Evolutionary conservation across 2,797 vertebrate species (phyloP), one percentile per base, ranked within the genome.

Genomic region (Lepilemur ruficaudatus): DNA sequence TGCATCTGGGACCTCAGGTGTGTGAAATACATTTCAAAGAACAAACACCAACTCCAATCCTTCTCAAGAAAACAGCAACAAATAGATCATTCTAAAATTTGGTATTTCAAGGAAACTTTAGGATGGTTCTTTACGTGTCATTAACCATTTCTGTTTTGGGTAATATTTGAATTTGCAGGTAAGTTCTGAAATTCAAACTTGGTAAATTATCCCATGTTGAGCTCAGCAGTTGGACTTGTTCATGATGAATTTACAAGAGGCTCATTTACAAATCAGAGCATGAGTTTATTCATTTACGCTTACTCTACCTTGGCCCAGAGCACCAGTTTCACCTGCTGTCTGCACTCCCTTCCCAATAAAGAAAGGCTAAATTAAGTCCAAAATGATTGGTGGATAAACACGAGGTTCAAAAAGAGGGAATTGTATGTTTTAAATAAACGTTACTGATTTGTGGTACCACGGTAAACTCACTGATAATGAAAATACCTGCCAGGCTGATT

Each of bases 401-500:
- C 48, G 61, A 17, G 43, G 73, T 83, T 93, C 70, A 61, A 88
- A 38, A 94, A 90, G 55, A 88, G 8, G 43, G 41, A 92, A 59
- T 35, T 38, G 18, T 65, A 72, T 23, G 13, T n/a, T 67, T 93
- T 97, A 88, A 95, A 89, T 84, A 85, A 93, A 76, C 14, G 43
- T 80, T 80, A 94, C 92, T 93, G 75, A 89, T 96, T 94, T 94
- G 46, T 85, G 65, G 57, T 67, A 75, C 15, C 23, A 79, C 2
- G 0, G 67, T 81, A 91, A 69, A 38, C 35, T 93, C 65, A 81
- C 25, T 88, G 78, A 63, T 94, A 89, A 83, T 94, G 63, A 95
- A 95, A 94, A 82, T 95, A 94, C 43, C 69, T 95, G 50, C 67
- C 63, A 83, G 65, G 23, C 22, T 95, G 82, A 86, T 82, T 91